Base-by-base conservation (phyloP, 1,140 invertebrate species). In the Lepidurus arcticus region DNA sequence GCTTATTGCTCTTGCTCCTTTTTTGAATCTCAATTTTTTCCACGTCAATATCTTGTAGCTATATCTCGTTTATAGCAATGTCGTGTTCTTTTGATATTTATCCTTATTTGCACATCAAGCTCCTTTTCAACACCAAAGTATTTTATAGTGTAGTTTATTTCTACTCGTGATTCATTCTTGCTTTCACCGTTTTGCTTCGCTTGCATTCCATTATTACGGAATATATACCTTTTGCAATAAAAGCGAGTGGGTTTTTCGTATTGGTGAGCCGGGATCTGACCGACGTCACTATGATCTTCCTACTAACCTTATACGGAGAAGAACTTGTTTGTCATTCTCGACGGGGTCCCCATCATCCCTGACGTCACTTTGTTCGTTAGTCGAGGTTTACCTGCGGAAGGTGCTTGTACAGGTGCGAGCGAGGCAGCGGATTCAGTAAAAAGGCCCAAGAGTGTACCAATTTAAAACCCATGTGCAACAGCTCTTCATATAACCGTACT, bases 1-100 rank as follows among this genome's bases (percentile, higher is more conserved):
- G 45, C 42, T 53, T 76, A 45, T 76, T 26, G 16, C 44, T 16
- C 53, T 44, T 16, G 24, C 26, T 21, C 42, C 1, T 26, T 47
- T 10, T 53, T 47, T 34, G 42, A 76, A 76, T 47, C 76, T 47
- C 44, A 76, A 76, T 13, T 24, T n/a, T 76, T 26, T 76, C 16
- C 21, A 7, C 13, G 53, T n/a, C 16, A 65, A 65, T 65, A 34
- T 65, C 9, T 65, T 65, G 53, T 21, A 13, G 7, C 21, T 47
- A 43, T 75, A 42, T 75, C 21, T 21, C 3, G 7, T 16, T 21
- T 26, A 26, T 43, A 21, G 16, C 26, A 26, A 21, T 44, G 8
- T 26, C 10, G 16, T 75, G 26, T 75, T 75, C 44, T 75, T 75
- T 16, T 34, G 21, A 74, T 74, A 34, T 42, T 74, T 43, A 26